phyloP scores from a whole-genome alignment of 2,113 vertebrate genomes.

The Fregetta grallaria region DNA sequence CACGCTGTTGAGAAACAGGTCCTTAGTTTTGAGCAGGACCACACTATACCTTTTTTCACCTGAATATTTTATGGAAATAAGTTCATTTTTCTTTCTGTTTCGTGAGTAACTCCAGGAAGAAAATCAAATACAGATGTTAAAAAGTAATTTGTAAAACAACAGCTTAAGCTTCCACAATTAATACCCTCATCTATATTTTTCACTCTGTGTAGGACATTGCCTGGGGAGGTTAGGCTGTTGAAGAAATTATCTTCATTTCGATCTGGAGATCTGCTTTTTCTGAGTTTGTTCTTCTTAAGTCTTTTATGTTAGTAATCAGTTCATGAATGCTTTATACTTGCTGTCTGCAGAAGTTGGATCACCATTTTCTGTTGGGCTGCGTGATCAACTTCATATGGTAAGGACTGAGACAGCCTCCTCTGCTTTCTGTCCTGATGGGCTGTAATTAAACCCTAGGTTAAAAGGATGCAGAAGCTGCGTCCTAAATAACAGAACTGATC shows the following conservation, averaged over 20 bases:
- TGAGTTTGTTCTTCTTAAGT: background rate
- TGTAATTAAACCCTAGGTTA: conserved; percentile 30
- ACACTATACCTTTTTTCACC: background rate
- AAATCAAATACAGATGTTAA: background rate
- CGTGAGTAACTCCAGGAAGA: background rate
- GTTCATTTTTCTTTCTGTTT: background rate
- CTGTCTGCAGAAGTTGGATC: background rate
- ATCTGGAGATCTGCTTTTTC: background rate
- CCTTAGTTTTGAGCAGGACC: background rate
- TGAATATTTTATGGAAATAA: background rate
- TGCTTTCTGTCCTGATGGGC: background rate
- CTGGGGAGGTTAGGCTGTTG: background rate
- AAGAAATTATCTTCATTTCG: background rate
- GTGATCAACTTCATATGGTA: background rate
- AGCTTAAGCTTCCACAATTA: background rate
- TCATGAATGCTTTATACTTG: background rate
- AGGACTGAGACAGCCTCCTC: background rate
- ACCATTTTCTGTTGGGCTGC: background rate
- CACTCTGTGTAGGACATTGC: background rate
- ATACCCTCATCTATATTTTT: background rate
- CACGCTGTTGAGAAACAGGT: background rate
- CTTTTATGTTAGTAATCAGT: background rate
- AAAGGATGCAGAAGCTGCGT: background rate
- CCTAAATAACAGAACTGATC: background rate
- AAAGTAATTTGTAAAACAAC: background rate